A percentile compares a stretch with the other conserved stretches of the same genome.
Conservation (phyloP, 2,113 vertebrate species). For the Seriola quinqueradiata region DNA sequence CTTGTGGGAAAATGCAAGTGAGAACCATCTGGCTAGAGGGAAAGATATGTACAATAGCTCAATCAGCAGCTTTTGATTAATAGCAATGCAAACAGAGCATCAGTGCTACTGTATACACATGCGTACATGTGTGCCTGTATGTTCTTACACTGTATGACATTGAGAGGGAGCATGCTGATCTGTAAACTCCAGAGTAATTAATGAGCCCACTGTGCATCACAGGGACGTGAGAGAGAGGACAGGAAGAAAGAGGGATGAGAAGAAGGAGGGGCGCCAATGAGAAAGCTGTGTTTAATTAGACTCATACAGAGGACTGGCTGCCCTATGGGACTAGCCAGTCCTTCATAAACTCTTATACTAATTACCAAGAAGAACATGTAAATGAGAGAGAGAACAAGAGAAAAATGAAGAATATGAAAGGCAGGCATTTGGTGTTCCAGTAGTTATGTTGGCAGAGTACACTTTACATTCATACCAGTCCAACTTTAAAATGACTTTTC, state of each 20-base stretch:
- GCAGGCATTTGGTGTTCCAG: not conserved
- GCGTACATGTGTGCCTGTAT: slow-evolving; percentile 8
- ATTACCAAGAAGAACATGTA: slow-evolving; percentile 33
- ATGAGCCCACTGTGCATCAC: slow-evolving; percentile 66
- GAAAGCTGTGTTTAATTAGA: slow-evolving; percentile 78
- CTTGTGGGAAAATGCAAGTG: not conserved
- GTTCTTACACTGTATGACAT: slow-evolving; percentile 39
- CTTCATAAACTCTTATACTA: slow-evolving; percentile 43
- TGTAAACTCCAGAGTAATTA: slow-evolving; percentile 72
- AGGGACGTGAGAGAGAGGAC: slow-evolving; percentile 48
- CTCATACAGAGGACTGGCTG: slow-evolving; percentile 54
- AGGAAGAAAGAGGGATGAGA: slow-evolving; percentile 31
- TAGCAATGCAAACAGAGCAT: slow-evolving; percentile 7
- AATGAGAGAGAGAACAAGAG: slow-evolving; percentile 13
- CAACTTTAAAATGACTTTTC: not conserved
- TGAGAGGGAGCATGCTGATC: slow-evolving; percentile 56
- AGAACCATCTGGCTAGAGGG: not conserved
- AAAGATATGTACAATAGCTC: not conserved
- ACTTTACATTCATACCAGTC: not conserved
- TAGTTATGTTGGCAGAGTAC: not conserved
- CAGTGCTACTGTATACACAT: not conserved
- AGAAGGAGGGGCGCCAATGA: slow-evolving; percentile 44
- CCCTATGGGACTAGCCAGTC: slow-evolving; percentile 52
- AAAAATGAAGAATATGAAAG: not conserved
- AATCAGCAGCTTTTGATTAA: slow-evolving; percentile 1